Evolutionary conservation across 64 coral and sea anemone species (phyloP).

Genomic region (Astreopora myriophthalma): DNA sequence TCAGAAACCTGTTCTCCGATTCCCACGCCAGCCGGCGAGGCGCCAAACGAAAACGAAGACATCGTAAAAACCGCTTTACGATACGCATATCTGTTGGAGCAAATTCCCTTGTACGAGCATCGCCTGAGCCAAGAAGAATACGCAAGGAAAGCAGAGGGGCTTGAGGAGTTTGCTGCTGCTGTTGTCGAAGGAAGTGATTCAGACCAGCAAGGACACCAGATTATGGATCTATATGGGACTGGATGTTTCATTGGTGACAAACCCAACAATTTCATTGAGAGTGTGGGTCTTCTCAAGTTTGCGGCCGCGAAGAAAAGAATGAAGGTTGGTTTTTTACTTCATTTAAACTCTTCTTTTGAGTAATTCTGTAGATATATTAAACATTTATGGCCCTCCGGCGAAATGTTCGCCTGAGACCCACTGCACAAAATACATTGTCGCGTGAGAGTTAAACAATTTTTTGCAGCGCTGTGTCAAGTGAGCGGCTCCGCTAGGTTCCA

Average conservation of each 20-base stretch:
- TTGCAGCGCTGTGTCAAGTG: too few species aligned
- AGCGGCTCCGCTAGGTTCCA: too few species aligned
- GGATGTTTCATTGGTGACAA: neutral
- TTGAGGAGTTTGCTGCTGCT: neutral
- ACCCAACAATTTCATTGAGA: neutral
- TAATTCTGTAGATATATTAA: too few species aligned
- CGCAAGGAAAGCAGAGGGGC: neutral
- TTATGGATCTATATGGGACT: neutral
- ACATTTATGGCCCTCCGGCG: too few species aligned
- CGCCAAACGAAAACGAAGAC: neutral
- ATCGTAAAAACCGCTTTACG: neutral
- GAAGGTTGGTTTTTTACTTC: neutral
- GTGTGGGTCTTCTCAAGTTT: neutral
- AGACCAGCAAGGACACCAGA: neutral
- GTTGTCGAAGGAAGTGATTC: neutral
- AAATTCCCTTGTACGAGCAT: neutral
- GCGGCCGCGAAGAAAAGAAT: neutral
- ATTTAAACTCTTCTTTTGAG: too few species aligned
- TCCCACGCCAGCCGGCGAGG: neutral
- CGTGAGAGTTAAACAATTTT: too few species aligned
- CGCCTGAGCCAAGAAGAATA: neutral
- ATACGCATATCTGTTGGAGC: neutral
- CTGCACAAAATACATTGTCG: too few species aligned
- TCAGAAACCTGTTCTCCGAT: too few species aligned
- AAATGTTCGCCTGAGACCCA: too few species aligned